A percentile compares a stretch with the other conserved stretches of the same genome.
These are phyloP conservation scores for Struthio camelus DNA, from an alignment of 2,113 vertebrate genomes.

Conservation along the genomic window DNA sequence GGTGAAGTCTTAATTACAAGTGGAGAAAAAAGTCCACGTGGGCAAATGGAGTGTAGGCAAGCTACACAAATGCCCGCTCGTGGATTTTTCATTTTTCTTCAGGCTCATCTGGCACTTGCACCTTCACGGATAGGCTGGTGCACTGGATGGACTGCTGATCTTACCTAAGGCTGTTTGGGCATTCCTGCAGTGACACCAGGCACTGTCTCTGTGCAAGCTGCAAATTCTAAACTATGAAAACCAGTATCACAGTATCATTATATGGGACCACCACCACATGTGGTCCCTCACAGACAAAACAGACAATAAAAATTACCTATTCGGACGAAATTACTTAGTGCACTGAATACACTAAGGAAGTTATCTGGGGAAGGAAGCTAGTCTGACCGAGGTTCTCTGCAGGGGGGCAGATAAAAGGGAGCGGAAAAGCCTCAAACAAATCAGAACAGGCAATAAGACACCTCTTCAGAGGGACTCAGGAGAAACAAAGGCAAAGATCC, in stretches of 20 bases:
- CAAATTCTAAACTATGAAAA: too few relatives aligned
- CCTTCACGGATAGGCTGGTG: too few relatives aligned
- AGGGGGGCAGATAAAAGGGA: neutral
- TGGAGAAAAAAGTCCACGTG: neutral
- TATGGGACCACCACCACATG: neutral
- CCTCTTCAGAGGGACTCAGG: neutral
- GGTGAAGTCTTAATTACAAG: neutral
- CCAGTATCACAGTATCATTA: too few relatives aligned
- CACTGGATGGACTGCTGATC: neutral
- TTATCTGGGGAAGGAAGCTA: too few relatives aligned
- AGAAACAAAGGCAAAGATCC: neutral
- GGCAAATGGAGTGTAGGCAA: neutral
- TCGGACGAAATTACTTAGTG: neutral
- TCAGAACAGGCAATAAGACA: neutral
- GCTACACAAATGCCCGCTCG: neutral
- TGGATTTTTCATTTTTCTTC: neutral
- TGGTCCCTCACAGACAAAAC: neutral
- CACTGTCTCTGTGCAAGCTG: too few relatives aligned
- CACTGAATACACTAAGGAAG: neutral
- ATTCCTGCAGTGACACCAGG: neutral
- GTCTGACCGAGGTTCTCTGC: neutral
- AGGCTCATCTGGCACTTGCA: too few relatives aligned
- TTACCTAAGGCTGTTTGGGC: neutral
- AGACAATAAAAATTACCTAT: neutral
- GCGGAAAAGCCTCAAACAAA: neutral